Base-by-base conservation (phyloP, 2,888 invertebrate species). In the Acleris emargana region DNA sequence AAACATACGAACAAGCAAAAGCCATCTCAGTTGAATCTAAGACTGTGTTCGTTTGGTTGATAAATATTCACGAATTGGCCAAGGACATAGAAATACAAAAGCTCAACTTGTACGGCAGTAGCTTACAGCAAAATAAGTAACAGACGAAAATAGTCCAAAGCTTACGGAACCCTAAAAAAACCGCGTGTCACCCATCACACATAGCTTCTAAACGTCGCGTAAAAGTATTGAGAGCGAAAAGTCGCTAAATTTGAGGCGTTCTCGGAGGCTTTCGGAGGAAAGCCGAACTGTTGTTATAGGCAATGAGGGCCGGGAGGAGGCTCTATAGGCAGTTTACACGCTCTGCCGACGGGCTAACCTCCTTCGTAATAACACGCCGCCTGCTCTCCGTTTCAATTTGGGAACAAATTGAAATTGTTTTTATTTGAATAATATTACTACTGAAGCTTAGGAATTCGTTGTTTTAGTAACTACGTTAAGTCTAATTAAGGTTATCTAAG, bases 401-500 rank as follows among this genome's bases (percentile, higher is more conserved):
- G 86, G 82, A 87, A 88, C 93, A 93, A 93, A 93, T 93, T 93
- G 93, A 91, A 93, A 93, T 92, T 88, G 93, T 91, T 89, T 91
- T 91, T 93, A 91, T 93, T 93, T 93, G 91, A 93, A 93, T 93
- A 93, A 89, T 88, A 90, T 89, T 87, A 82, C 83, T 78, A 73
- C 38, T 38, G 32, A 32, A 32, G 13, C 38, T 38, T 38, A 38
- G 38, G 9, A 38, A 38, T 38, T 38, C 38, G 38, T 38, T 38
- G 38, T 13, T 13, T 38, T 38, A 38, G 13, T 38, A 38, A 13
- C 13, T 38, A 13, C 13, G 13, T 38, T 13, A 38, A 13, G 38
- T 38, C 38, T 38, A 38, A 38, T 38, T 38, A 38, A 4, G 4
- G 38, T 38, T 38, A 38, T 38, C 38, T 38, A 0, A 38, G 13